Evolutionary conservation across 2,888 invertebrate genomes (phyloP), one percentile per base, ranked within the genome.

Genomic region (Erebia epiphron): DNA sequence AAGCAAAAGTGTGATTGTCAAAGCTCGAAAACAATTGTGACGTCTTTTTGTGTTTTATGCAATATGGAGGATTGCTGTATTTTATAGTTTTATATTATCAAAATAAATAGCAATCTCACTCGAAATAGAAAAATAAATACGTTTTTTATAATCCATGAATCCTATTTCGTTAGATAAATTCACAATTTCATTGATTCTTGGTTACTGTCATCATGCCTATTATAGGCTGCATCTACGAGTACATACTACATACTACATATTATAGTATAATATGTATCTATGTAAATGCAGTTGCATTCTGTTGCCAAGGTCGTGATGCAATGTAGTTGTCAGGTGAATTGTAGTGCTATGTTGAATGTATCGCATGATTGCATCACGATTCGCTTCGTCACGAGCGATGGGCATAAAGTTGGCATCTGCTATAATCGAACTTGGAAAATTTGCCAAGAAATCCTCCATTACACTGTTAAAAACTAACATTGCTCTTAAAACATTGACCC

Each of bases 251-350:
- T n/a, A n/a, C n/a, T n/a, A n/a, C n/a, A n/a, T n/a, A n/a, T n/a
- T n/a, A n/a, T 35, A 54, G 10, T 46, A 58, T 35, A 52, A 7
- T 7, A 35, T 35, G 26, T 26, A 26, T 26, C 26, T 26, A 26
- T 26, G 35, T 56, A 58, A 67, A 71, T 80, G 80, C 83, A 80
- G 78, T 84, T 87, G 90, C 90, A 89, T 83, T 86, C 83, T 82
- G 86, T 86, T 86, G 84, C 91, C 90, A 91, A 91, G 91, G 91
- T 85, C 89, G 83, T 88, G 89, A 88, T 89, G 91, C 87, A 91
- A 89, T 87, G 67, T 67, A 58, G 82, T 80, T 82, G 83, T 83
- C 83, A 85, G 82, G 86, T 87, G 84, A 83, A 84, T 83, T 85
- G 85, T 83, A 83, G 81, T 81, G 82, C 82, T 77, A 79, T 78